Evolutionary conservation across 2,888 invertebrate genomes (phyloP).

Genomic region (Phytoseiulus persimilis): DNA sequence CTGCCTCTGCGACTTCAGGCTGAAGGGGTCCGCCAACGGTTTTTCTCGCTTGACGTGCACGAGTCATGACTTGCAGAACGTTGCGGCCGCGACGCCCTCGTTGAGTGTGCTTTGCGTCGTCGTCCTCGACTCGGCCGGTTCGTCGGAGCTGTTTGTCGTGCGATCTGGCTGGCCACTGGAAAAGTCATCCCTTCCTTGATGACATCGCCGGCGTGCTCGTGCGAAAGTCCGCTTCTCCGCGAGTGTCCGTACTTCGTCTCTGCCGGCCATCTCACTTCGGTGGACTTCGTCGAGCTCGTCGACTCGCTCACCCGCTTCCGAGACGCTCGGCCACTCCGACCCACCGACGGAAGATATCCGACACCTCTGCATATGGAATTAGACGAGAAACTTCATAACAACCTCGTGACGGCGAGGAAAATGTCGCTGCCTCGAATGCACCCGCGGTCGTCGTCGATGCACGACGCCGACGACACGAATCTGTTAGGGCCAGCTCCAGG

Average conservation of each 20-base stretch:
- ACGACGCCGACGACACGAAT: neutral
- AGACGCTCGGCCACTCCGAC: neutral
- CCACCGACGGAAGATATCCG: neutral
- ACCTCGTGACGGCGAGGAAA: neutral
- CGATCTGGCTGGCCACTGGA: neutral
- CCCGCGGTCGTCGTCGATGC: neutral
- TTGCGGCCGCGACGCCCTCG: neutral
- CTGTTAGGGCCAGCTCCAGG: neutral
- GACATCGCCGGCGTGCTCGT: neutral
- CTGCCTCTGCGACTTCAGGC: too few species aligned
- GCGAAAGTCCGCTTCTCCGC: neutral
- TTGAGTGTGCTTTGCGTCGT: neutral
- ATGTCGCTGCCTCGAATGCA: neutral
- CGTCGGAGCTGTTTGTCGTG: neutral
- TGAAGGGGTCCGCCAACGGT: too few species aligned
- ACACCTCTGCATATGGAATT: neutral
- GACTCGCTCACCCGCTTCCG: neutral
- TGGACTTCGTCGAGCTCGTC: neutral
- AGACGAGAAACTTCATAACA: neutral
- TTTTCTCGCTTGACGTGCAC: too few species aligned
- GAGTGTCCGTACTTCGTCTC: neutral
- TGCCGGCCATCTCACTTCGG: neutral
- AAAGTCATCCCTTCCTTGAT: neutral
- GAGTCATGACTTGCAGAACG: neutral
- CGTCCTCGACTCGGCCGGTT: neutral